phyloP scores from a whole-genome alignment of 2,113 vertebrate genomes.

The Alaudala cheleensis region DNA sequence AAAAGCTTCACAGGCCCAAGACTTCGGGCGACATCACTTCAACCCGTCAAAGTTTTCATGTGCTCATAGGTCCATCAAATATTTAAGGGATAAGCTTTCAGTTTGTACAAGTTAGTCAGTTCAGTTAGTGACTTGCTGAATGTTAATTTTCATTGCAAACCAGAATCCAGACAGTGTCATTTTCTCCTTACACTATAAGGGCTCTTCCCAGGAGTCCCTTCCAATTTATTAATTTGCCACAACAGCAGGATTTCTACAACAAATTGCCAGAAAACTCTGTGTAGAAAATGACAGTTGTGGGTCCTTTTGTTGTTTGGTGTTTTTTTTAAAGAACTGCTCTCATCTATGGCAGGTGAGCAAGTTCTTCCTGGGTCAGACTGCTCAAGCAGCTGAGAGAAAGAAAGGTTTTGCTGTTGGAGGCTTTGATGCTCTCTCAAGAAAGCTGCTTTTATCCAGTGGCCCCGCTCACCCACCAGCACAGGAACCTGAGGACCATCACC shows the following conservation, averaged over 20 bases:
- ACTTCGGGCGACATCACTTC: neutral
- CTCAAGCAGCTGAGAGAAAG: neutral
- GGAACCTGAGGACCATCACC: neutral
- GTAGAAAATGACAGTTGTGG: accelerated
- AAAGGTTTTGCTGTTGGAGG: neutral
- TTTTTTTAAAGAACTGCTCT: neutral
- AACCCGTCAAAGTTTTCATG: neutral
- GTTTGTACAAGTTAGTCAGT: neutral
- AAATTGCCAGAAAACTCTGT: neutral
- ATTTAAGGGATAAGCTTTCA: neutral
- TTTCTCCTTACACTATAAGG: neutral
- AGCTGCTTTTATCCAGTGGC: neutral
- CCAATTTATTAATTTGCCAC: neutral
- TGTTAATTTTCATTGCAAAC: neutral
- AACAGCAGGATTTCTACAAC: neutral
- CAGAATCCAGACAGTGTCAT: neutral
- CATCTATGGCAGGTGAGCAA: neutral
- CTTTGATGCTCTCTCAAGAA: neutral
- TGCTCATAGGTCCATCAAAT: neutral
- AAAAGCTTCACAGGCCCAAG: neutral
- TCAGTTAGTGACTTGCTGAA: neutral
- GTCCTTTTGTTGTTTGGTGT: neutral
- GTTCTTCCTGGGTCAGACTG: neutral
- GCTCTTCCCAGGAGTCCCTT: neutral
- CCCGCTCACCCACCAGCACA: neutral